Base-by-base conservation (phyloP, 2,888 invertebrate species). In the Auanema freiburgensis region DNA sequence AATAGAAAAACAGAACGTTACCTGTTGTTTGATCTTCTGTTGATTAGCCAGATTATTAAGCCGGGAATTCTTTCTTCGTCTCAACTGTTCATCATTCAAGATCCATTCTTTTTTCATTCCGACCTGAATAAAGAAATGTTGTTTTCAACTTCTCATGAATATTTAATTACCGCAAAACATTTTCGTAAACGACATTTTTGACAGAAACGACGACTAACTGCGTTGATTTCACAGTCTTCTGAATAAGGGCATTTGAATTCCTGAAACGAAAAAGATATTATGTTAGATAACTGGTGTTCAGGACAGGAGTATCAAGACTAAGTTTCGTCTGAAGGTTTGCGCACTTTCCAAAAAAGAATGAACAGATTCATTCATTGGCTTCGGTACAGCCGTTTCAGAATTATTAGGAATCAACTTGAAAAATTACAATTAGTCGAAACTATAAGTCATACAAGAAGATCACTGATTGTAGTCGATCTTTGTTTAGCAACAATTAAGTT, bases 71-170 rank as follows among this genome's bases (percentile, higher is more conserved):
- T 81, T 81, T 40, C 73, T 72, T 67, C 84, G 83, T 53, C 73
- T 59, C 24, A 81, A 66, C 82, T 95, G 95, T 77, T 92, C 91
- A 59, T 96, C 95, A 0, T 94, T 92, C 91, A 97, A 92, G 14
- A 97, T 97, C 84, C 93, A 92, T 81, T 96, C 95, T 82, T 94
- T 94, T 75, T 92, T 91, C 97, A 97, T 97, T 0, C 97, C 97
- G 65, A 95, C 91, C 67, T 77, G 46, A 21, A 70, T 72, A 40
- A 24, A 43, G 53, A 40, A 41, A 52, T 64, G 16, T 49, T 12
- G 16, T 57, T 41, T 42, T 40, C 25, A 12, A 24, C 21, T 6
- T 14, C 6, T 21, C 49, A 42, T 50, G 5, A 51, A 51, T 24
- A 63, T 24, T 23, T 52, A 57, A 69, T 49, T 41, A 78, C 79